Base-by-base conservation (phyloP, 1,140 invertebrate species). In the Belonocnema kinseyi region DNA sequence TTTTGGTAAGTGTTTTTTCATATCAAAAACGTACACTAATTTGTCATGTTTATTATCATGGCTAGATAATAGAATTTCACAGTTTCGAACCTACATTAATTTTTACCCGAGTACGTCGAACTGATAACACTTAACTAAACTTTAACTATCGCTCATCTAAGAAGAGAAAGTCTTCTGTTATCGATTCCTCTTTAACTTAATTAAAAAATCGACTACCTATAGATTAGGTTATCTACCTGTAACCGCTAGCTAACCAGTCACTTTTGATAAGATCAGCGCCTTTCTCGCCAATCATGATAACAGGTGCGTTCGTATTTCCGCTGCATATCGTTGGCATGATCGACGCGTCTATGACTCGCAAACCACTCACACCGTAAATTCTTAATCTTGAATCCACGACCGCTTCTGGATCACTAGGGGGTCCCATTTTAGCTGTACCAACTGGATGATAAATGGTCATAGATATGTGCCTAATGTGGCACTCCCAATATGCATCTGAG, bases 361-460 rank as follows among this genome's bases (percentile, higher is more conserved):
- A 90, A 17, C 95, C 95, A 46, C 93, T 86, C 0, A 97, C 89
- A 0, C 97, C 96, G 81, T 97, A 94, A 0, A 97, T 96, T 19
- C 93, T 92, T 10, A 98, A 89, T 72, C 95, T 92, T 0, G 95
- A 94, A 91, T 98, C 97, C 0, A 98, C 96, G 0, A 98, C 97
- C 0, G 97, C 95, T 7, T 93, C 93, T 0, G 92, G 90, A 88
- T 98, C 97, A 83, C 92, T 93, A 2, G 91, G 82, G 0, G 95
- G 95, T 12, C 97, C 97, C 97, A 98, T 98, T 89, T 96, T 97
- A 21, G 95, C 94, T 0, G 96, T 97, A 12, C 95, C 95, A 19
- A 95, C 94, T 0, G 95, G 95, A 92, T 96, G 96, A 86, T 97
- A 97, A 77, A 97, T 95, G 3, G 97, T 97, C 95, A 97, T 96